Percentiles rank a stretch among this genome's conserved stretches.
Evolutionary conservation across 2,797 vertebrate species (phyloP).

Genomic region (Toxotes lorentzi): DNA sequence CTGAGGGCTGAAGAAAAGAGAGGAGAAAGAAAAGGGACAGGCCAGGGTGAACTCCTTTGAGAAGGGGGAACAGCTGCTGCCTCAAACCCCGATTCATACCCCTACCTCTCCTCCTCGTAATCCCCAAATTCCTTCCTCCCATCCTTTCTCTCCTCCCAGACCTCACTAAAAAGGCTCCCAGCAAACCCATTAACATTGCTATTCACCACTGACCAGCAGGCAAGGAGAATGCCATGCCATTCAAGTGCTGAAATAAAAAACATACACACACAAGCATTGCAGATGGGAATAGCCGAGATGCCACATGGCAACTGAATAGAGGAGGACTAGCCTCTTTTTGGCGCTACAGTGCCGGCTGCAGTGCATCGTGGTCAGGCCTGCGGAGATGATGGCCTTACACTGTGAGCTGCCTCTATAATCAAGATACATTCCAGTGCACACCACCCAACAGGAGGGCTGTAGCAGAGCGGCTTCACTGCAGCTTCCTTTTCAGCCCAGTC

Average conservation of each 20-base stretch:
- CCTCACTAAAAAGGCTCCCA: slow-evolving; percentile 76
- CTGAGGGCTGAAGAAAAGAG: slow-evolving; percentile 74
- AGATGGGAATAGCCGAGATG: slow-evolving; percentile 82
- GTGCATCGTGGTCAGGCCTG: slow-evolving; percentile 75
- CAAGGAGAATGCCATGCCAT: slow-evolving; percentile 80
- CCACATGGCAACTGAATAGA: slow-evolving; percentile 82
- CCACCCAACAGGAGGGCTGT: slow-evolving; percentile 73
- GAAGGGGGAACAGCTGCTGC: slow-evolving; percentile 86
- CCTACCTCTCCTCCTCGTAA: slow-evolving; percentile 81
- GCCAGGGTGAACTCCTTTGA: slow-evolving; percentile 77
- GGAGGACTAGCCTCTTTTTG: slow-evolving; percentile 78
- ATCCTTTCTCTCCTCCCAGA: slow-evolving; percentile 73
- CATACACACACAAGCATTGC: slow-evolving; percentile 72
- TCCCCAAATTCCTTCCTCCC: slow-evolving; percentile 85
- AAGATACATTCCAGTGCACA: slow-evolving; percentile 76
- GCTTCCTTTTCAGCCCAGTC: slow-evolving; percentile 44
- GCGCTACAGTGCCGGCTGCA: slow-evolving; percentile 64
- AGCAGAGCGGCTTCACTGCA: slow-evolving; percentile 32
- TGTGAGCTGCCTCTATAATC: slow-evolving; percentile 78
- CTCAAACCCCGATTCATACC: slow-evolving; percentile 79
- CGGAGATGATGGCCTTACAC: slow-evolving; percentile 77
- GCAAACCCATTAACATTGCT: slow-evolving; percentile 84
- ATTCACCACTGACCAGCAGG: slow-evolving; percentile 85
- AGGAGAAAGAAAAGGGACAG: slow-evolving; percentile 59
- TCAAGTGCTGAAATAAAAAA: slow-evolving; percentile 72